Conservation (phyloP, 1,140 invertebrate species). For the Drosophila kurseongensis region DNA sequence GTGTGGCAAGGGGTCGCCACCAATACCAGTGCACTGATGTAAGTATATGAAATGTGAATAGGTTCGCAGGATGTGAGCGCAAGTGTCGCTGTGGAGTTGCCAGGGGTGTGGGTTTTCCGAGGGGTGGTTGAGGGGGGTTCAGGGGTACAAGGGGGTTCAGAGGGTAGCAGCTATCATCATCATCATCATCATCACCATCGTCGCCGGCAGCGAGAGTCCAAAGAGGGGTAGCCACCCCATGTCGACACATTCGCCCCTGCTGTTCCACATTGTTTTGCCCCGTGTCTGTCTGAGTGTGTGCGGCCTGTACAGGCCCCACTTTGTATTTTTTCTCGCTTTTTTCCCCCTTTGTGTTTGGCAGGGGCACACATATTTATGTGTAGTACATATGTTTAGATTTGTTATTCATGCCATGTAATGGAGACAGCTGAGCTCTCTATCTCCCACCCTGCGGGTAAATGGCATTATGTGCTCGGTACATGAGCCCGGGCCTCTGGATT, state of each 20-base stretch:
- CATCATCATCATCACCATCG: slow-evolving; percentile 60
- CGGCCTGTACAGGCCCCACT: slow-evolving; percentile 12
- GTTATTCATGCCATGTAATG: slow-evolving; percentile 69
- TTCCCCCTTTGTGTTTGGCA: slow-evolving; percentile 32
- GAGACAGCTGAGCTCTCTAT: slow-evolving; percentile 45
- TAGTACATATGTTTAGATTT: slow-evolving; percentile 82
- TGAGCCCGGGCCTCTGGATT: slow-evolving; percentile 36
- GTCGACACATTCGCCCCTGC: slow-evolving; percentile 39
- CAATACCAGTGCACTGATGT: slow-evolving; percentile 80
- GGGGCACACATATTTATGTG: slow-evolving; percentile 60
- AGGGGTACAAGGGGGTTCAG: slow-evolving; percentile 6
- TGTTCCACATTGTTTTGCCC: slow-evolving; percentile 54
- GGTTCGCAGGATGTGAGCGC: slow-evolving; percentile 81
- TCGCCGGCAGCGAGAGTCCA: slow-evolving; percentile 39
- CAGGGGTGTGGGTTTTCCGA: background rate
- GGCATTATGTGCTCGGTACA: slow-evolving; percentile 63
- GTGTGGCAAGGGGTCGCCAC: slow-evolving; percentile 49
- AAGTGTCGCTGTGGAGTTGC: slow-evolving; percentile 46
- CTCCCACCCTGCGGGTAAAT: slow-evolving; percentile 26
- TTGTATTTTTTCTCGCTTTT: slow-evolving; percentile 34
- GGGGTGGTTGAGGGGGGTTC: slow-evolving; percentile 8
- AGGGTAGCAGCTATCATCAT: slow-evolving; percentile 56
- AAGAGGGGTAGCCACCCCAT: slow-evolving; percentile 43
- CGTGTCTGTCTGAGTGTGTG: slow-evolving; percentile 35
- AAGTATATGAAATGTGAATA: slow-evolving; percentile 85